These are phyloP conservation scores for Gnathonemus echidnorhynchus DNA, from an alignment of 2,113 vertebrate species.

Conservation along the genomic window DNA sequence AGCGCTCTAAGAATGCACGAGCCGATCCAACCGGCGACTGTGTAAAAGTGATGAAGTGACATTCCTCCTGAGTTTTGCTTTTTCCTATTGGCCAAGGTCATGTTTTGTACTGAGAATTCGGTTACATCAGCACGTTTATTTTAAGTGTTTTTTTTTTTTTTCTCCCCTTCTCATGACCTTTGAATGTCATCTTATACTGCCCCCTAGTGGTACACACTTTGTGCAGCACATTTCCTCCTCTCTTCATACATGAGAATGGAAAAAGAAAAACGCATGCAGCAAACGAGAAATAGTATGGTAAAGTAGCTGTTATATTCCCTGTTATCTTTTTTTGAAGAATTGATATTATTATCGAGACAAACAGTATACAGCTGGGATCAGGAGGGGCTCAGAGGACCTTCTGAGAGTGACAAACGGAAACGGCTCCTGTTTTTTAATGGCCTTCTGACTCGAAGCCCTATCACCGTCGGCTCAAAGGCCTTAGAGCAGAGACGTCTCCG, in stretches of 20 bases:
- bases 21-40: not conserved
- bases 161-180: not conserved
- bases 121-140: not conserved
- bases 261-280: not conserved
- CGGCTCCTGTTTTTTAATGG: not conserved
- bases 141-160: constrained; percentile 1
- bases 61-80: not conserved
- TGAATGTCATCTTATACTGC: constrained; percentile 9
- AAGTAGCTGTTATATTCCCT: not conserved
- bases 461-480: not conserved
- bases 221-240: not conserved
- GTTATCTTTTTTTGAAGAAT: not conserved
- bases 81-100: not conserved
- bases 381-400: not conserved
- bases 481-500: not conserved
- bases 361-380: not conserved
- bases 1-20: not conserved
- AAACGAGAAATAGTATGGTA: not conserved
- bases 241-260: not conserved
- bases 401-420: not conserved
- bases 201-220: constrained; percentile 9
- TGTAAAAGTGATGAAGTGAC: not conserved
- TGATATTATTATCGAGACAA: not conserved
- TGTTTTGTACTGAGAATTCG: not conserved
- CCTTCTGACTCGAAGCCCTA: not conserved